phyloP scores from a whole-genome alignment of 64 coral and sea anemone genomes.

The Catalaphyllia jardinei region DNA sequence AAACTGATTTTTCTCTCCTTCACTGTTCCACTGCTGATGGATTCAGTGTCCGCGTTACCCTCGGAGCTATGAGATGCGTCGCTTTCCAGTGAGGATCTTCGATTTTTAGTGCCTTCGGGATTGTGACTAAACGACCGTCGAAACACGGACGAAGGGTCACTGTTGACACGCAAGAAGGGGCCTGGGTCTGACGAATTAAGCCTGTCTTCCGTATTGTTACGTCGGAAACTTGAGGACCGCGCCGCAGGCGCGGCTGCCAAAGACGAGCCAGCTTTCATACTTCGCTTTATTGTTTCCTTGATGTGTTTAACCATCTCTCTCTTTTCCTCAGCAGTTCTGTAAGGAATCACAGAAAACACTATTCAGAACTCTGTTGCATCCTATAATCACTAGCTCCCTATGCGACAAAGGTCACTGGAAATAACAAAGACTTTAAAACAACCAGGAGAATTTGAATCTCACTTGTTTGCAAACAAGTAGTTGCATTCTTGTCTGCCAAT shows the following conservation, averaged over 20 bases:
- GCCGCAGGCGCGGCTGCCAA: constrained; percentile 25
- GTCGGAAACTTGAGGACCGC: constrained; percentile 75
- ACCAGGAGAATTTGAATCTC: background rate
- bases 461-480: constrained; percentile 93
- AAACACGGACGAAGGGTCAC: background rate
- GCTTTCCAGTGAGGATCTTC: constrained; percentile 64
- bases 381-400: too few relatives aligned
- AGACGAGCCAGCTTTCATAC: constrained; percentile 72
- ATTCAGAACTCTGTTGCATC: background rate
- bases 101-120: constrained; percentile 59
- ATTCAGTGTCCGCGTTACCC: background rate
- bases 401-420: background rate
- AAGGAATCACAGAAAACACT: background rate
- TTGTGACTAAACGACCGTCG: constrained; percentile 91
- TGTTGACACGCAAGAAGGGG: background rate
- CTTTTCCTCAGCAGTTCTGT: constrained; percentile 85
- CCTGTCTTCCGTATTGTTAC: constrained; percentile 1
- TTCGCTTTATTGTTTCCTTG: constrained; percentile 85
- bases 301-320: constrained; percentile 70
- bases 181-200: constrained; percentile 50
- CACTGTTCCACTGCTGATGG: background rate
- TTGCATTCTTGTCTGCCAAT: constrained; percentile 84
- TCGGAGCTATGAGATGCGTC: constrained; percentile 7
- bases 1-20: background rate
- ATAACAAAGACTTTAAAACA: too few relatives aligned